phyloP scores from a whole-genome alignment of 2,113 vertebrate species.

The Dolichotis patagonum region DNA sequence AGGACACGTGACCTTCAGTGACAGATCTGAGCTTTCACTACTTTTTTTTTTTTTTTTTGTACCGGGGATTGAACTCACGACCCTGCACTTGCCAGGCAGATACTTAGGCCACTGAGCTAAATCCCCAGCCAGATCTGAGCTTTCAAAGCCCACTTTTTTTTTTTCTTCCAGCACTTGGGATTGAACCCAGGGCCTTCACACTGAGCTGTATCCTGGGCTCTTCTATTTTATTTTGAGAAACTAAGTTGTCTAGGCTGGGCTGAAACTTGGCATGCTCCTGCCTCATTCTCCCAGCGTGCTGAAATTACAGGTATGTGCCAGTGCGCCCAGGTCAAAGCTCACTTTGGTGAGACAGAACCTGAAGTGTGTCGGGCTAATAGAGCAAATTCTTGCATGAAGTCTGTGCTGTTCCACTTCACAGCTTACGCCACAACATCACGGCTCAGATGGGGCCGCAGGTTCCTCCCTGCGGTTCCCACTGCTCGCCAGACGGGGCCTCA shows the following conservation, averaged over 20 bases:
- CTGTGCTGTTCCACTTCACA: conserved; percentile 8
- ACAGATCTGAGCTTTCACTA: too few species aligned
- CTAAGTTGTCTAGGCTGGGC: not conserved
- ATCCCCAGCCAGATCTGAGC: too few species aligned
- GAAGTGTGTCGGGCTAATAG: not conserved
- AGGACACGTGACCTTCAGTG: too few species aligned
- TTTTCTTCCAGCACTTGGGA: not conserved
- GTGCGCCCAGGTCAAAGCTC: not conserved
- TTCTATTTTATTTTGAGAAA: not conserved
- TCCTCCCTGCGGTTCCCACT: not conserved
- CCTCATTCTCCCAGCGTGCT: not conserved
- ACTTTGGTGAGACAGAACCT: not conserved
- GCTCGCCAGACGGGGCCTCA: not conserved
- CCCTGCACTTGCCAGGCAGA: too few species aligned
- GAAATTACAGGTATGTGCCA: not conserved
- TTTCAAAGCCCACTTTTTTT: too few species aligned
- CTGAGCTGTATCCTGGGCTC: not conserved
- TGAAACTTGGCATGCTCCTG: not conserved
- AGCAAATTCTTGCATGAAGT: conserved; percentile 57
- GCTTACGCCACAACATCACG: not conserved
- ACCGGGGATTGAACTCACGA: too few species aligned
- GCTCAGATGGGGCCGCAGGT: not conserved
- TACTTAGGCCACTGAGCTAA: too few species aligned
- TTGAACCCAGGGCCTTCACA: not conserved
- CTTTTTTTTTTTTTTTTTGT: too few species aligned